Conservation (phyloP, 1,140 invertebrate genomes). For the Lycorma delicatula region DNA sequence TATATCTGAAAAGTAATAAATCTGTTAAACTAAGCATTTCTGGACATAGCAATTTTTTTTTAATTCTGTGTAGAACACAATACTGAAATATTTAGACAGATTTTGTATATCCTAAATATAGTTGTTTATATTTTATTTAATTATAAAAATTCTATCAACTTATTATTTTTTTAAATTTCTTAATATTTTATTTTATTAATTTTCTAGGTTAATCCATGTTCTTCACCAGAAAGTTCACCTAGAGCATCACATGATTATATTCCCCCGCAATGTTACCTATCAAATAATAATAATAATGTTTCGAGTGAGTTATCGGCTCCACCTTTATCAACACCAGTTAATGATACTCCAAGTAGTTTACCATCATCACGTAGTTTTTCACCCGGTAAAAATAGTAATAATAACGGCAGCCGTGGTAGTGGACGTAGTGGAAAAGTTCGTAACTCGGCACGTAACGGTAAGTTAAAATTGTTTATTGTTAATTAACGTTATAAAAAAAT, state of each 20-base stretch:
- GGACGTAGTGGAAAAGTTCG: constrained; percentile 12
- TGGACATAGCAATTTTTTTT: too few species aligned
- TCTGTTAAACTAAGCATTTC: too few species aligned
- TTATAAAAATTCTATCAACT: background rate
- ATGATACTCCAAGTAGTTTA: constrained; percentile 11
- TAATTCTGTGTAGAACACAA: too few species aligned
- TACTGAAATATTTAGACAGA: background rate
- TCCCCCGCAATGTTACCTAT: constrained; percentile 38
- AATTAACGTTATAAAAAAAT: constrained; percentile 22
- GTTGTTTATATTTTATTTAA: background rate
- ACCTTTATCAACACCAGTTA: constrained; percentile 2
- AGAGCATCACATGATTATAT: constrained; percentile 41
- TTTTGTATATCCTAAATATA: background rate
- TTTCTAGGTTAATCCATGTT: constrained; percentile 36
- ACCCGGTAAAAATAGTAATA: constrained; percentile 23
- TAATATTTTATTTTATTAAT: background rate
- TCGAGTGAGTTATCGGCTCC: too few species aligned
- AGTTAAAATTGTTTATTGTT: background rate
- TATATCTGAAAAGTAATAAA: too few species aligned
- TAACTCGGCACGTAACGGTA: constrained; percentile 2
- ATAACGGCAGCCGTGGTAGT: constrained; percentile 18
- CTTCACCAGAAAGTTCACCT: constrained; percentile 41
- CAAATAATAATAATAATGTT: constrained; percentile 22
- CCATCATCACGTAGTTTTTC: constrained; percentile 26
- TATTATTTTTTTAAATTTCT: background rate